These are phyloP conservation scores for Colletes latitarsis DNA, from an alignment of 1,140 invertebrate genomes.

Conservation along the genomic window DNA sequence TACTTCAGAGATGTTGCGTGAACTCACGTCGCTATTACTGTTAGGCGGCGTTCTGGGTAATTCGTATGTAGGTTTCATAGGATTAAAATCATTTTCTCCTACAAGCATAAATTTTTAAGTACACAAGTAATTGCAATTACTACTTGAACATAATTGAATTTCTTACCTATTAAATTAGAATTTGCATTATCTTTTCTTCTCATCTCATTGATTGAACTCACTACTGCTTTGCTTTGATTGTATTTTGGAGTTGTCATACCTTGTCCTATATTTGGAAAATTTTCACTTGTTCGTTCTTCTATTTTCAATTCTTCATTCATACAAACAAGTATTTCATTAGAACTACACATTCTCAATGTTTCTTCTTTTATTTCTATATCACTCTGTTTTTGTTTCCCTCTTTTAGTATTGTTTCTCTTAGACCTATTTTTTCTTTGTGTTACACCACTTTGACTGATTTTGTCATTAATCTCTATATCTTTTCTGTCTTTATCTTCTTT, in stretches of 20 bases:
- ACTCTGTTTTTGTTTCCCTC: neutral
- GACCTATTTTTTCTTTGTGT: neutral
- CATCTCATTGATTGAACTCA: neutral
- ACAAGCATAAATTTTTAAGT: neutral
- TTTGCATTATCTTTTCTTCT: neutral
- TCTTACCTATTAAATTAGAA: neutral
- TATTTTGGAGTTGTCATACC: neutral
- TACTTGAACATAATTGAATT: neutral
- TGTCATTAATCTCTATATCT: neutral
- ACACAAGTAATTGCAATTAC: neutral
- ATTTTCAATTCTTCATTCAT: neutral
- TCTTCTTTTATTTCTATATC: neutral
- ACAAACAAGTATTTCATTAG: neutral
- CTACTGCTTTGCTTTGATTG: neutral
- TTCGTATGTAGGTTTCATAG: constrained; percentile 67
- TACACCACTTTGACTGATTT: neutral
- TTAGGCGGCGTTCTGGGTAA: constrained; percentile 57
- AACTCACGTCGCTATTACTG: constrained; percentile 11
- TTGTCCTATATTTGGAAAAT: neutral
- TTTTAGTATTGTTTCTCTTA: neutral
- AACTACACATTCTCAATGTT: neutral
- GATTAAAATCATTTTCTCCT: constrained; percentile 48
- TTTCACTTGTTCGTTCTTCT: neutral
- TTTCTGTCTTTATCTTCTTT: constrained; percentile 8
- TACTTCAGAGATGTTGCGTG: neutral